Base-by-base conservation (phyloP, 2,888 invertebrate genomes). In the Limnephilus auricula region DNA sequence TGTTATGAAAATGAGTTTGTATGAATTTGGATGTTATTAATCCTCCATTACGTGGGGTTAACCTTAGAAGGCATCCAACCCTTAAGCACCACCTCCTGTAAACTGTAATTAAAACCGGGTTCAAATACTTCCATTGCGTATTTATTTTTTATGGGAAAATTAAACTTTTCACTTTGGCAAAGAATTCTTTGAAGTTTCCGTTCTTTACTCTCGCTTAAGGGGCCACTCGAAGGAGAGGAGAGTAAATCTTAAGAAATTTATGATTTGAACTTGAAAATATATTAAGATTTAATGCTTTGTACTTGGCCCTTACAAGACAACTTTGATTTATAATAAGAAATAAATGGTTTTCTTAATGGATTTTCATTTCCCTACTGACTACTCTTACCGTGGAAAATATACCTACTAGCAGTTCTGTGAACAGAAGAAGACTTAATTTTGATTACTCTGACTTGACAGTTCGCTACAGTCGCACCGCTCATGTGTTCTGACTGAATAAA, bases 141-240 rank as follows among this genome's bases (percentile, higher is more conserved):
- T 92, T 92, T 92, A 90, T 92, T 92, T 90, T 87, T 92, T 84
- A 88, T 78, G 89, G 40, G 89, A 79, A 89, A 83, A 78, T 92
- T 90, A 78, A 91, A 91, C 91, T 91, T 91, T 91, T 80, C 91
- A 89, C 89, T 91, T 40, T 84, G 45, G 50, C 25, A 12, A n/a
- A 37, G 82, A 89, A 82, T 80, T 82, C 50, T 89, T 89, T 89
- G 82, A 80, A 89, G 89, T 80, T 79, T 10, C n/a, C 82, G 15
- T 82, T 40, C 80, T 82, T 80, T 89, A 80, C 80, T 89, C 89
- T 82, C 31, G 82, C 45, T 89, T 80, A 89, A 89, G 80, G 80
- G 82, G 79, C 79, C 65, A 15, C 25, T n/a, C 87, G 31, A 13
- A 50, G 37, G 37, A 78, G 65, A 30, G 65, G 65, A 50, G 87